Conservation (phyloP, 2,888 invertebrate genomes). For the Cactoblastis cactorum region DNA sequence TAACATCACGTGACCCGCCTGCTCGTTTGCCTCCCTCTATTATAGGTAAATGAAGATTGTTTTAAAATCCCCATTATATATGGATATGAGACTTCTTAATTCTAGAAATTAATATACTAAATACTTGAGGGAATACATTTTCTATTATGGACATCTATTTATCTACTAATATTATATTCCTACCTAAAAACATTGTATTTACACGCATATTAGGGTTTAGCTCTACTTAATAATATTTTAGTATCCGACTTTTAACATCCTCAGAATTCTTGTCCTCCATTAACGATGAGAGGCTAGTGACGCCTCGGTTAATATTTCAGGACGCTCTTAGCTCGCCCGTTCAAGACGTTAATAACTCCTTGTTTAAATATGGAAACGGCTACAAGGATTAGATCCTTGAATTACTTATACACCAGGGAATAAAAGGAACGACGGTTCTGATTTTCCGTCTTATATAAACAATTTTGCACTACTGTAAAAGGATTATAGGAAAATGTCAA, state of each 20-base stretch:
- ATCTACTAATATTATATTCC: too few relatives aligned
- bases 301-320: constrained; percentile 15
- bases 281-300: constrained; percentile 9
- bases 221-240: not conserved
- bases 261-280: not conserved
- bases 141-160: too few relatives aligned
- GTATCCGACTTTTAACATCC: not conserved
- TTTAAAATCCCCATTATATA: too few relatives aligned
- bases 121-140: too few relatives aligned
- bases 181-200: not conserved
- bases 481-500: not conserved
- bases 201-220: not conserved
- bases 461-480: not conserved
- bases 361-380: not conserved
- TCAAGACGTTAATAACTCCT: constrained; percentile 5
- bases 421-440: not conserved
- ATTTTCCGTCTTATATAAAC: not conserved
- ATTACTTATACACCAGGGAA: not conserved
- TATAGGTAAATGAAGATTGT: too few relatives aligned
- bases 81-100: too few relatives aligned
- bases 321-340: constrained; percentile 10
- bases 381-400: not conserved
- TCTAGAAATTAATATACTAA: too few relatives aligned
- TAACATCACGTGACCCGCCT: too few relatives aligned
- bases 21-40: too few relatives aligned